phyloP scores from a whole-genome alignment of 2,797 vertebrate genomes.

The Miichthys miiuy region DNA sequence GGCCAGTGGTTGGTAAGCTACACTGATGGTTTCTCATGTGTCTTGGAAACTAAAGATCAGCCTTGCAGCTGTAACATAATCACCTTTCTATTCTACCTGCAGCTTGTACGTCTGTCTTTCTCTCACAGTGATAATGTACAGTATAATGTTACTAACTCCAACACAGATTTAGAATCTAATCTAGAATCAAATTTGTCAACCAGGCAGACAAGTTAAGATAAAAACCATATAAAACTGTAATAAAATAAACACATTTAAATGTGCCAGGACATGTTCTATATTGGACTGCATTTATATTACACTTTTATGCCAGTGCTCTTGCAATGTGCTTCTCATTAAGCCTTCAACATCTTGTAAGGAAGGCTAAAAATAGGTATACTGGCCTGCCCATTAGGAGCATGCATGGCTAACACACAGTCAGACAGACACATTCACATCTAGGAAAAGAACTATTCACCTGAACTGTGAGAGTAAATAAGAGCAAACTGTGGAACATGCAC shows the following conservation, averaged over 20 bases:
- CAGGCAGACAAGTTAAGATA: neutral
- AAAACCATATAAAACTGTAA: neutral
- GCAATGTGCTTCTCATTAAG: neutral
- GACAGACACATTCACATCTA: neutral
- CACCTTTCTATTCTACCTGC: constrained; percentile 8
- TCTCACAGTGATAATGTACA: neutral
- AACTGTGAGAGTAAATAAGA: neutral
- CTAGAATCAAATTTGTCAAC: neutral
- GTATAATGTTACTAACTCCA: neutral
- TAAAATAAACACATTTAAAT: too few relatives aligned
- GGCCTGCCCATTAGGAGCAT: neutral
- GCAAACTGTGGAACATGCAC: neutral
- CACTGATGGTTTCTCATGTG: constrained; percentile 36
- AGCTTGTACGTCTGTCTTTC: neutral
- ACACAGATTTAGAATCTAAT: constrained; percentile 3
- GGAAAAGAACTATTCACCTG: neutral
- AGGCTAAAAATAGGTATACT: neutral
- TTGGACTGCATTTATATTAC: too few relatives aligned
- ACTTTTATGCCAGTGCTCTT: too few relatives aligned
- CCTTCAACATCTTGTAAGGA: neutral
- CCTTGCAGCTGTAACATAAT: constrained; percentile 51
- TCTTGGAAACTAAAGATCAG: constrained; percentile 54
- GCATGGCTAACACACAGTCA: neutral
- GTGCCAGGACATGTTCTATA: too few relatives aligned
- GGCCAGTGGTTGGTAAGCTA: constrained; percentile 3